phyloP scores from a whole-genome alignment of 2,888 invertebrate species.

The Eupithecia subumbrata region DNA sequence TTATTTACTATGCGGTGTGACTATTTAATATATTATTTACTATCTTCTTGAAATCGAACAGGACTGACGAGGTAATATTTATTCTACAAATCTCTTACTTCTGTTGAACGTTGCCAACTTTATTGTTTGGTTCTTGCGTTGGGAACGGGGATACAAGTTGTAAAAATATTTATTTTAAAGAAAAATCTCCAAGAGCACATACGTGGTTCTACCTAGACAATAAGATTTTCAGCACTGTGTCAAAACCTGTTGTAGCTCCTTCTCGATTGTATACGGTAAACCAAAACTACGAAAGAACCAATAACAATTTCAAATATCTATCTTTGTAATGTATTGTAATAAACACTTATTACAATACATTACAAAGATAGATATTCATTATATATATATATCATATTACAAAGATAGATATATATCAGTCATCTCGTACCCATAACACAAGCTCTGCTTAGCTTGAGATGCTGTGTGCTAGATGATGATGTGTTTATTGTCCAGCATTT shows the following conservation, averaged over 20 bases:
- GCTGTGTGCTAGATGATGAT: too few relatives aligned
- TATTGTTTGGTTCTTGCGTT: not conserved
- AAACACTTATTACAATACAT: too few relatives aligned
- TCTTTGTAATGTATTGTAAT: too few relatives aligned
- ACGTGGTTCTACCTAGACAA: not conserved
- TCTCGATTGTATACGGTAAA: not conserved
- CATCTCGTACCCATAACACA: too few relatives aligned
- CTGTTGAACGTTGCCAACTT: slow-evolving; percentile 1
- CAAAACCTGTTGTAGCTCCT: not conserved
- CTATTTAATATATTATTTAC: slow-evolving; percentile 13
- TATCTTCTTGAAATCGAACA: slow-evolving; percentile 3
- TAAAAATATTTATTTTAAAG: not conserved
- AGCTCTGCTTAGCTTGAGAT: too few relatives aligned
- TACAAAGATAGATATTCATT: too few relatives aligned
- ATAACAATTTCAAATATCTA: not conserved
- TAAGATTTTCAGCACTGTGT: not conserved
- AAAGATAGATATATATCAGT: too few relatives aligned
- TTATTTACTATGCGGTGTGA: slow-evolving; percentile 35
- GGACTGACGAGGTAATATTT: not conserved
- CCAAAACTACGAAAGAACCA: not conserved
- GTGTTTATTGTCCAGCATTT: too few relatives aligned
- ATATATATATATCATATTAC: too few relatives aligned
- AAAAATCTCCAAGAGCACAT: not conserved
- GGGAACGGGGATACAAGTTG: not conserved
- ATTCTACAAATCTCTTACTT: not conserved